These are phyloP conservation scores for Microctonus aethiopoides DNA, from an alignment of 2,888 invertebrate genomes.

Conservation along the genomic window DNA sequence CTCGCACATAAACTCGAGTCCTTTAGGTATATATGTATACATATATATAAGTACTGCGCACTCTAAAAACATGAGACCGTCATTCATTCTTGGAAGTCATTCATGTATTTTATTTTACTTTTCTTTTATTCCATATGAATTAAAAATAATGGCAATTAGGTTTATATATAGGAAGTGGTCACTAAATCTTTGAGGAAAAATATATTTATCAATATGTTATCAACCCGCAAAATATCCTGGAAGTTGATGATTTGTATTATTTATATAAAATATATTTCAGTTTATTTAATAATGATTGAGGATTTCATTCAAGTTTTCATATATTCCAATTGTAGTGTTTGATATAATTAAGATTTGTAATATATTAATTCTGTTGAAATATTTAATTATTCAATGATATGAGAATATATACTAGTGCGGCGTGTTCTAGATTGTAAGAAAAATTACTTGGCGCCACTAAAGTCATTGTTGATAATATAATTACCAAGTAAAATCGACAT, in stretches of 20 bases:
- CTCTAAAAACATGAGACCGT: constrained; percentile 34
- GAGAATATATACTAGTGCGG: neutral
- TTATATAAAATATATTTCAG: neutral
- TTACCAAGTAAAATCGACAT: constrained; percentile 17
- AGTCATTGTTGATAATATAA: constrained; percentile 3
- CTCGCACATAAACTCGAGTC: constrained; percentile 14
- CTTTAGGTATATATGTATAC: constrained; percentile 17
- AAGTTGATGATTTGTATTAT: neutral
- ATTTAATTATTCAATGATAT: neutral
- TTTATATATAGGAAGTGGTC: constrained; percentile 13
- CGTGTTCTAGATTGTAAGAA: neutral
- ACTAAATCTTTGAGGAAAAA: neutral
- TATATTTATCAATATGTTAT: neutral
- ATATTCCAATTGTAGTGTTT: too few species aligned
- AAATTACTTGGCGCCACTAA: neutral
- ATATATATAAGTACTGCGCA: constrained; percentile 32
- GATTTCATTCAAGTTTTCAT: too few species aligned
- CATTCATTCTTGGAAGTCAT: constrained; percentile 33
- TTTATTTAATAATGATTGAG: too few species aligned
- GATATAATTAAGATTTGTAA: too few species aligned
- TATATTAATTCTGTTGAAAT: too few species aligned
- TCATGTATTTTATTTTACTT: constrained; percentile 6
- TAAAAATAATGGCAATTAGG: neutral
- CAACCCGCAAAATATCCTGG: constrained; percentile 15
- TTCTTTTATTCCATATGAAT: neutral